Evolutionary conservation across 2,797 vertebrate genomes (phyloP), one percentile per base, ranked within the genome.

Genomic region (Cynodonichthys magdalenae): DNA sequence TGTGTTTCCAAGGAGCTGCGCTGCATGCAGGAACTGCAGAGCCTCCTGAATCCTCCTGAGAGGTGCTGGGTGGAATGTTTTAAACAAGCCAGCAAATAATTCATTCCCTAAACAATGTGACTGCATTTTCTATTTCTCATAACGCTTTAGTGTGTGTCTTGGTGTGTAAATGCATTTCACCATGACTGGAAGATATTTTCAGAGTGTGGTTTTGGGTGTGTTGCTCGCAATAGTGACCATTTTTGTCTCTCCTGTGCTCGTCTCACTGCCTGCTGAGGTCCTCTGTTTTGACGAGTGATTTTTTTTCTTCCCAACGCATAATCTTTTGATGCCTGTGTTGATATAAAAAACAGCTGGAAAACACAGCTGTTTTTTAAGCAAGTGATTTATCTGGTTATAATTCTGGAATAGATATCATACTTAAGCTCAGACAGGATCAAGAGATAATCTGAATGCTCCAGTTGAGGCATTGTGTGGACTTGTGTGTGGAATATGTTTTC

Each of bases 1-100:
- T 76, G 63, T 77, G 72, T 95, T 95, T 93, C 94, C 90, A 95
- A 90, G 91, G 92, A 80, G 89, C 82, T 81, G 73, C 59, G 31
- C 82, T 80, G 83, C 84, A 76, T 70, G 75, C 39, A 70, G 83
- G 84, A 80, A 64, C 89, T 86, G 83, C 79, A 69, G 82, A 91
- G 91, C 87, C 91, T 90, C 77, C 85, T 78, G 85, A 82, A 85
- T 88, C 87, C 74, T 91, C 90, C 71, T 65, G 80, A 82, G 88
- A 90, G 85, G 85, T 63, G 66, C 45, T 50, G 52, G 36, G 51
- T 75, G 69, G 73, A 81, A 75, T 59, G 73, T 72, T 59, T 80
- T 60, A 39, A 66, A 67, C 69, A 59, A 27, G 82, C 56, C 18
- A 53, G 54, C 57, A 71, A 56, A 69, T 31, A 58, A 44, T 52